Evolutionary conservation across 2,113 vertebrate genomes (phyloP).

Genomic region (Scatophagus argus): DNA sequence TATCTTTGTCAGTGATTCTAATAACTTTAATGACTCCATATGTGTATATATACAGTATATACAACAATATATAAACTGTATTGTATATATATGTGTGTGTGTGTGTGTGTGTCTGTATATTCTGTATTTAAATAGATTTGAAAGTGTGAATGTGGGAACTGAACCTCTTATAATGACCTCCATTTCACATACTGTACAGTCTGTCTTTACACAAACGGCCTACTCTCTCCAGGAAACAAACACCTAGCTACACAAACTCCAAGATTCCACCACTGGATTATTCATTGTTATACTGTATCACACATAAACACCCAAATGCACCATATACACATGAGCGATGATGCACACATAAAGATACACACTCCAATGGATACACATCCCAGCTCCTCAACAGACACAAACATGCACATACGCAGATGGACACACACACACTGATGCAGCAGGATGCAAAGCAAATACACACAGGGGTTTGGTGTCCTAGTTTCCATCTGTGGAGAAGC

Average conservation of each 20-base stretch:
- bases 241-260: background rate
- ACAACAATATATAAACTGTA: no score
- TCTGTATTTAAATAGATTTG: no score
- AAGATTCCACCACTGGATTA: slow-evolving; percentile 44
- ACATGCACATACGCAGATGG: slow-evolving; percentile 46
- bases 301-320: slow-evolving; percentile 25
- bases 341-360: slow-evolving; percentile 43
- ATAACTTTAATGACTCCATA: no score
- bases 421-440: slow-evolving; percentile 61
- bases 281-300: slow-evolving; percentile 24
- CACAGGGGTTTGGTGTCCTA: slow-evolving; percentile 79
- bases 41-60: no score
- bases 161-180: slow-evolving; percentile 2
- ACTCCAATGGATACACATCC: slow-evolving; percentile 16
- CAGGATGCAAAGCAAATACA: slow-evolving; percentile 67
- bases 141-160: background rate
- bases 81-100: no score
- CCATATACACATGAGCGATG: slow-evolving; percentile 27
- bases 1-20: no score
- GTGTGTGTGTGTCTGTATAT: no score
- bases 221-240: slow-evolving; percentile 45
- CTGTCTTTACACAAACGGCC: slow-evolving; percentile 16
- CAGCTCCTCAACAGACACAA: slow-evolving; percentile 34
- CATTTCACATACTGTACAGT: background rate
- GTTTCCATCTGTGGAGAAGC: slow-evolving; percentile 76